Evolutionary conservation across 1,140 invertebrate genomes (phyloP), one percentile per base, ranked within the genome.

Genomic region (Meloidogyne floridensis): DNA sequence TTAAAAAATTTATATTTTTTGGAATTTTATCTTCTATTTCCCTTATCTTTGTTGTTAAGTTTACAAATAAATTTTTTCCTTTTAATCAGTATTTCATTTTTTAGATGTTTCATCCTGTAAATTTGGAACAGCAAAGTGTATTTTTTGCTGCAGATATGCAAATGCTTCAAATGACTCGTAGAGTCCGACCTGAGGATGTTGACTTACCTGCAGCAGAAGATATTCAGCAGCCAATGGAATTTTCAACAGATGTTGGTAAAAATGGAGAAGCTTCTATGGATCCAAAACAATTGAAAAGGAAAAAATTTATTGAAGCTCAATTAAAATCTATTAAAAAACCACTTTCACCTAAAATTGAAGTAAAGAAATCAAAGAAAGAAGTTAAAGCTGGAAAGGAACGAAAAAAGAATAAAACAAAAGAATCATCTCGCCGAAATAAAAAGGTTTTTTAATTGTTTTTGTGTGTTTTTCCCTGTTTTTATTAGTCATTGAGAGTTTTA

Each of bases 171-270:
- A 43, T 83, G 9, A 76, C 72, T 15, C 85, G 81, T 42, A 47
- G 85, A 42, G 85, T 85, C 9, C 81, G 84, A 42, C 84, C 84
- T n/a, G 84, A 85, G 69, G 84, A 85, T 56, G 84, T 85, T 47
- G 84, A 85, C 43, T 76, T 85, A 43, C 84, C 84, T 18, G 75
- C 10, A 51, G 73, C 3, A 18, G 43, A 69, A 18, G 82, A 54
- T 20, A 15, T 69, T 13, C 53, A 42, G 32, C 54, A 53, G 18
- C 42, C 54, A 47, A 47, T n/a, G 59, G 78, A 71, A 43, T 71
- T 18, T n/a, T 82, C 80, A 3, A 15, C 65, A 69, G 11, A 53
- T 59, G 42, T 51, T 20, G 71, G n/a, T 5, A 81, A 32, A 82
- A 59, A 59, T 59, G 59, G 71, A 2, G 3, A 9, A 6, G 2